These are phyloP conservation scores for Elaphurus davidianus DNA, from an alignment of 2,113 vertebrate species.

Conservation along the genomic window DNA sequence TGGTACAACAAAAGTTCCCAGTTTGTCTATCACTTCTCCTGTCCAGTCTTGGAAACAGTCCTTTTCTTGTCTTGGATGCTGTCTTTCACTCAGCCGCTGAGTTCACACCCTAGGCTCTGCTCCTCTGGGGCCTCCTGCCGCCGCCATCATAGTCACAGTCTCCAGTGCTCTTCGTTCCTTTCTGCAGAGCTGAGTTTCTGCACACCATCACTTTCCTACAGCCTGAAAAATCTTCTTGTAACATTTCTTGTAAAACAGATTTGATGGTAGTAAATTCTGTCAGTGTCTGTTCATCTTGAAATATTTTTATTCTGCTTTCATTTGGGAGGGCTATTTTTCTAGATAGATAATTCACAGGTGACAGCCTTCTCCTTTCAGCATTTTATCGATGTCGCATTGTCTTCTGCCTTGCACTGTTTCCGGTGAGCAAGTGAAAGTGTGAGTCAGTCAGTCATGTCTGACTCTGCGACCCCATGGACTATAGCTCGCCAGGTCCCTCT, in stretches of 20 bases:
- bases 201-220: not conserved
- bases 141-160: not conserved
- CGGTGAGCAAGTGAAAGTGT: not conserved
- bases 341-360: not conserved
- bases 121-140: not conserved
- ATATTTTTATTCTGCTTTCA: conserved; percentile 47
- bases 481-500: not conserved
- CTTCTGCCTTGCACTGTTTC: not conserved
- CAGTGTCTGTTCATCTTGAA: conserved; percentile 54
- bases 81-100: not conserved
- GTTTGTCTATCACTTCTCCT: not conserved
- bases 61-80: not conserved
- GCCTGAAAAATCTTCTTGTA: conserved; percentile 20
- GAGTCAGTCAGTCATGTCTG: not conserved
- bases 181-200: not conserved
- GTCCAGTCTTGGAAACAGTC: too few species aligned
- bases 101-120: too few species aligned
- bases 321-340: conserved; percentile 37
- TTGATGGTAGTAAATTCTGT: conserved; percentile 26
- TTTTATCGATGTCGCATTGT: not conserved
- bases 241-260: not conserved
- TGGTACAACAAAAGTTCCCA: not conserved
- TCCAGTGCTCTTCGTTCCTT: not conserved
- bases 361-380: not conserved
- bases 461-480: not conserved